A percentile compares a stretch with the other conserved stretches of the same genome.
Evolutionary conservation across 2,888 invertebrate species (phyloP).

Genomic region (Sceliomorpha sp.): DNA sequence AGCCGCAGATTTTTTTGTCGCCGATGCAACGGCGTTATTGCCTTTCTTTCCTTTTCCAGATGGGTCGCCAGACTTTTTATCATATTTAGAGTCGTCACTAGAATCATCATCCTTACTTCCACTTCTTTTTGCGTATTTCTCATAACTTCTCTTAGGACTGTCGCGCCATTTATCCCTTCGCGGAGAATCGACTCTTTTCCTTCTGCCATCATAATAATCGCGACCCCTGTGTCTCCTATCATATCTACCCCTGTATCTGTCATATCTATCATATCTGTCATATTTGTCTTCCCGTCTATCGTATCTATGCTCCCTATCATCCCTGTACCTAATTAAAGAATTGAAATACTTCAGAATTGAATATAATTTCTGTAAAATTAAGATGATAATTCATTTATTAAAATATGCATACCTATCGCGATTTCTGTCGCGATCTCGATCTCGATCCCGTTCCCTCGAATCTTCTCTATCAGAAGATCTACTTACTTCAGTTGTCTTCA

Average conservation of each 20-base stretch:
- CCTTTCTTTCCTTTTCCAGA: constrained; percentile 70
- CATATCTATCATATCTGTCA: constrained; percentile 71
- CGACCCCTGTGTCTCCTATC: constrained; percentile 62
- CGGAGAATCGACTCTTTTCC: constrained; percentile 72
- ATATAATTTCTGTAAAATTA: background rate
- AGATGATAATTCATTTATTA: no score
- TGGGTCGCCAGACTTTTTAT: constrained; percentile 73
- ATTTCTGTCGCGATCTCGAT: constrained; percentile 71
- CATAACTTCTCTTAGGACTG: constrained; percentile 71
- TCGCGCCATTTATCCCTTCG: constrained; percentile 75
- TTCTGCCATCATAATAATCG: constrained; percentile 75
- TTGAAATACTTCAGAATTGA: background rate
- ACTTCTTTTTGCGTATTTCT: constrained; percentile 61
- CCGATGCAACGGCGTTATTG: constrained; percentile 27
- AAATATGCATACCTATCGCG: constrained; percentile 58
- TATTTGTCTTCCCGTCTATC: constrained; percentile 74
- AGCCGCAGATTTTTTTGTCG: constrained; percentile 63
- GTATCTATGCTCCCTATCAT: constrained; percentile 66
- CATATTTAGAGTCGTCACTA: constrained; percentile 69
- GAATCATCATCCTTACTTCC: constrained; percentile 48
- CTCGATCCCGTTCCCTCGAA: constrained; percentile 54
- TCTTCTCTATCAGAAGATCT: constrained; percentile 70
- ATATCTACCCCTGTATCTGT: constrained; percentile 66
- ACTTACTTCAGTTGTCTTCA: constrained; percentile 75
- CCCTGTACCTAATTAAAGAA: constrained; percentile 65